A percentile compares a stretch with the other conserved stretches of the same genome.
Evolutionary conservation across 2,113 vertebrate genomes (phyloP).

Genomic region (Sylvietta virens): DNA sequence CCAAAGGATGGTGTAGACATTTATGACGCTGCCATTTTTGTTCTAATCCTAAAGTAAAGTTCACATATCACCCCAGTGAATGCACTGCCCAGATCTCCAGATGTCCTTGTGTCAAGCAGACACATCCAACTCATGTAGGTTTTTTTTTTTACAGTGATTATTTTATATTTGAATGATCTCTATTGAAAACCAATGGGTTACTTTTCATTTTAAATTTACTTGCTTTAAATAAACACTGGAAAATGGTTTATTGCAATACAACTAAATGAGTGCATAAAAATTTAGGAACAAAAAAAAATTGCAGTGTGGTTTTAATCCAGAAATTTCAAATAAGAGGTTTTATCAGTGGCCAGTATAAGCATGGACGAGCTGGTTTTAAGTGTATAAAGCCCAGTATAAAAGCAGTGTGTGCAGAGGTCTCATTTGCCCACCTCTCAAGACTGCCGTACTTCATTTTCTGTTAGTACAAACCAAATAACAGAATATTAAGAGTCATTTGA

Average conservation of each 20-base stretch:
- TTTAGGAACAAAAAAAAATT: neutral
- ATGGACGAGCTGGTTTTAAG: neutral
- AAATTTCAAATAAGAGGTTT: neutral
- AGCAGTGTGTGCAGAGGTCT: neutral
- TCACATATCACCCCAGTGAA: constrained; percentile 51
- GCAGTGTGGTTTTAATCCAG: neutral
- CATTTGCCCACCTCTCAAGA: neutral
- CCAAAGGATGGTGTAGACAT: constrained; percentile 10
- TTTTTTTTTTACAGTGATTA: neutral
- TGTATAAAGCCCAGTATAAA: neutral
- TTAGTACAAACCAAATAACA: neutral
- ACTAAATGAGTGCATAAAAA: neutral
- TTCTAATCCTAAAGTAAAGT: constrained; percentile 66
- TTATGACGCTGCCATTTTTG: constrained; percentile 60
- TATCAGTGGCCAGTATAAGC: neutral
- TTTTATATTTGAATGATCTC: neutral
- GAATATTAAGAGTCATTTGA: constrained; percentile 47
- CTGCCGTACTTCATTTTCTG: neutral
- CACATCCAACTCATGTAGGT: neutral
- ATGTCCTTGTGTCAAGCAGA: constrained; percentile 30
- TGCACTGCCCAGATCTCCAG: constrained; percentile 48
- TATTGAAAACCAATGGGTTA: neutral
- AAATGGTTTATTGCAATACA: neutral
- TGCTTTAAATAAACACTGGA: neutral
- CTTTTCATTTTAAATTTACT: neutral